Conservation (phyloP, 2,888 invertebrate genomes). For the Drosophila phalerata region DNA sequence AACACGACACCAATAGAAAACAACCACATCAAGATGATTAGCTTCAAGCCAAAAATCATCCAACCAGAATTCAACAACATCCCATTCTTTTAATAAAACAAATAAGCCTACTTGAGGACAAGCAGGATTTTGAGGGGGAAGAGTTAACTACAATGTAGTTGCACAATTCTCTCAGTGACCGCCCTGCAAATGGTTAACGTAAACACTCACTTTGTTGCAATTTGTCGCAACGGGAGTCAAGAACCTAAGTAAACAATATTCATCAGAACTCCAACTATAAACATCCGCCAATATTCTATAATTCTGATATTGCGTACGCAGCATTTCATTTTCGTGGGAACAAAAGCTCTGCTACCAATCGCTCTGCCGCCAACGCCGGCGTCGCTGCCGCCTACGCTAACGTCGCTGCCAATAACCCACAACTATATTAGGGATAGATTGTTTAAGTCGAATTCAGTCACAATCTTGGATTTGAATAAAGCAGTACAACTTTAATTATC, state of each 20-base stretch:
- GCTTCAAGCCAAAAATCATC: neutral
- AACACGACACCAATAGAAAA: too few species aligned
- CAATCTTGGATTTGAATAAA: slow-evolving; percentile 3
- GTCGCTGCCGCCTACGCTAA: neutral
- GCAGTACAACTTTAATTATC: neutral
- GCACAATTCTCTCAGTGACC: neutral
- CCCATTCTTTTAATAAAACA: neutral
- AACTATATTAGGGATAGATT: neutral
- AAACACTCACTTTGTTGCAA: slow-evolving; percentile 1
- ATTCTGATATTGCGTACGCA: neutral
- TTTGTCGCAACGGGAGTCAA: neutral
- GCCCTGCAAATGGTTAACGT: neutral
- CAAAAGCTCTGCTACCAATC: neutral
- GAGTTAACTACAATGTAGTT: neutral
- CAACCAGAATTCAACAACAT: neutral
- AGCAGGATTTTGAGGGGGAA: neutral
- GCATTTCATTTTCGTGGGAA: neutral
- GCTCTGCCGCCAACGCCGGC: too few species aligned
- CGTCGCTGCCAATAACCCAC: neutral
- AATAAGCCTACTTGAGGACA: neutral
- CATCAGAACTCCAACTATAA: slow-evolving; percentile 1
- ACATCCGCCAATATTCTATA: neutral
- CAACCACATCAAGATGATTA: neutral
- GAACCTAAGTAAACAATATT: neutral
- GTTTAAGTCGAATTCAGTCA: neutral